Evolutionary conservation across 1,140 invertebrate species (phyloP), one percentile per base, ranked within the genome.

Genomic region (Octopus bimaculoides): DNA sequence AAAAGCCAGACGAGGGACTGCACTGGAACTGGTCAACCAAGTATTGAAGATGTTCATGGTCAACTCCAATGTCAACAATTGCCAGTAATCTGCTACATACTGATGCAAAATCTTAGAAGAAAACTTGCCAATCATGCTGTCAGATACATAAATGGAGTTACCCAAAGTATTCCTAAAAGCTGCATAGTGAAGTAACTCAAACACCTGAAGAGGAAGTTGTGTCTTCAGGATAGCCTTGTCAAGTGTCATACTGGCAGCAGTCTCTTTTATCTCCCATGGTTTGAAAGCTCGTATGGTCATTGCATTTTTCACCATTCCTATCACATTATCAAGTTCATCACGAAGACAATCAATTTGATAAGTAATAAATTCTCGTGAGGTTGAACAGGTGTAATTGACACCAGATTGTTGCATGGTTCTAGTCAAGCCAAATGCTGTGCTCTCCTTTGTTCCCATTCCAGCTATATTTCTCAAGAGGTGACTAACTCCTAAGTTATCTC

Each of bases 231-330:
- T 84, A 9, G 91, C 90, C 5, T 93, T 84, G 82, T 94, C 93
- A 10, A 92, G 89, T 69, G 92, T 88, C 71, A 94, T 69, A 66
- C 92, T 87, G 10, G 92, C 89, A 77, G 91, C 81, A 82, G 93
- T 92, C 85, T 97, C 96, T 26, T 90, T 87, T 17, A 98, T 52
- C 90, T 98, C 96, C 96, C 96, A 98, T 41, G 94, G 95, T 87
- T 94, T 95, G 89, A 97, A 97, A 26, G 92, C 92, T 82, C 95
- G 95, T 81, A 93, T 91, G 5, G 93, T 93, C 54, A 94, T 92
- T 73, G 95, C 92, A 85, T 95, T 93, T 84, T 92, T 92, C 81
- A 98, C 90, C 82, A 93, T 93, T 12, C 92, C 90, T 55, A 96
- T 88, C 12, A 93, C 93, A 79, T 92, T 87, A 81, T 93, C 92